A percentile compares a stretch with the other conserved stretches of the same genome.
Evolutionary conservation across 1,140 invertebrate species (phyloP).

Genomic region (Rhyacophila brunnea): DNA sequence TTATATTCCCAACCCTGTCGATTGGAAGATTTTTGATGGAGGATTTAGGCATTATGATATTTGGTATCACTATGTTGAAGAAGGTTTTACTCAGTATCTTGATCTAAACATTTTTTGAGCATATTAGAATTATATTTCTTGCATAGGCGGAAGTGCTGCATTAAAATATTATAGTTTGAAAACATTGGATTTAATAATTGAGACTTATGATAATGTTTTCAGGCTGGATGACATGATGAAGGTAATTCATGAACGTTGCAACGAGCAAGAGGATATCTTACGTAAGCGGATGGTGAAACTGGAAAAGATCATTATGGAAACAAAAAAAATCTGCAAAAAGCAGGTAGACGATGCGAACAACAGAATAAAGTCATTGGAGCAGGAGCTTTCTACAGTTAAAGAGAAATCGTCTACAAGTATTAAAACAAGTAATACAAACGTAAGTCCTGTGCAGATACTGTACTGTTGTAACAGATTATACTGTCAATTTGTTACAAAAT

Average conservation of each 20-base stretch:
- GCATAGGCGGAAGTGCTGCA: too few relatives aligned
- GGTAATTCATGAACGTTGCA: constrained; percentile 7
- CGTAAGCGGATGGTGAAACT: constrained; percentile 14
- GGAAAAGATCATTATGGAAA: constrained; percentile 19
- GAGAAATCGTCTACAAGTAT: neutral
- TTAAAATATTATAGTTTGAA: too few relatives aligned
- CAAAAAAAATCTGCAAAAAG: constrained; percentile 15
- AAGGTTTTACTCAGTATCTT: too few relatives aligned
- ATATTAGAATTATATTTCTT: too few relatives aligned
- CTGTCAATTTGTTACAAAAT: too few relatives aligned
- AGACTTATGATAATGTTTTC: constrained; percentile 1
- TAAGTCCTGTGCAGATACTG: neutral
- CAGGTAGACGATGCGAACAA: constrained; percentile 34
- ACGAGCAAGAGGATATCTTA: constrained; percentile 9
- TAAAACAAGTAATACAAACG: neutral
- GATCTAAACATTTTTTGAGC: too few relatives aligned
- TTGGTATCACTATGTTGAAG: too few relatives aligned
- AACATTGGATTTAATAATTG: too few relatives aligned
- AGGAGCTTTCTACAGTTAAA: constrained; percentile 26
- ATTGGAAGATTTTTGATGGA: too few relatives aligned
- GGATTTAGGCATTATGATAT: too few relatives aligned
- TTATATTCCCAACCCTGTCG: too few relatives aligned
- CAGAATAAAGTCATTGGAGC: constrained; percentile 39
- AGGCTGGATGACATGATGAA: constrained; percentile 7
- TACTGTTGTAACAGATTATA: neutral